Evolutionary conservation across 2,797 vertebrate genomes (phyloP), one percentile per base, ranked within the genome.

Genomic region (Gymnodraco acuticeps): DNA sequence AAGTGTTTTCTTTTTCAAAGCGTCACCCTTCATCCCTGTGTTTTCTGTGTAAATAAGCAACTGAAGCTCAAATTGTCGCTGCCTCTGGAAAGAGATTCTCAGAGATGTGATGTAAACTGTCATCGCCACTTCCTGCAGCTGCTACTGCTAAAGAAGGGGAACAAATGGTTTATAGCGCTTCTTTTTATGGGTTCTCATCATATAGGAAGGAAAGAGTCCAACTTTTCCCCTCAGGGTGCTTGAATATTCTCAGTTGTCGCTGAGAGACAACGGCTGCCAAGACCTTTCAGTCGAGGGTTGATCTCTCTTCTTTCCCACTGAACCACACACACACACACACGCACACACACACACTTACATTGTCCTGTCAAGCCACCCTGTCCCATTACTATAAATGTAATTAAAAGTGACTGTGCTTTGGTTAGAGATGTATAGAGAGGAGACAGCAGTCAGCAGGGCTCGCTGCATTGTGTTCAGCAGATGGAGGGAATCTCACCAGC

Each of bases 401-500:
- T 91, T 85, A 87, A 79, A 90, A 85, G 82, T 77, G 90, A 89
- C 80, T 75, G 51, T 20, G 70, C 82, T 87, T 87, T 86, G 84
- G 78, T 91, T 76, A 66, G 70, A 86, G 77, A 87, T 31, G 51
- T 87, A 78, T 69, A 67, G 83, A 81, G 83, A 85, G 83, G 82
- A 87, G 89, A 89, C 87, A 73, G 84, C 77, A 85, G 83, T 85
- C 85, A 66, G 84, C 62, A 16, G 72, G 42, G 61, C 75, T 86
- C 4, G 27, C 75, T 67, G 69, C 41, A 47, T 83, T 77, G 75
- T 78, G 56, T 48, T 79, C 59, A 13, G 77, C 55, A 67, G 79
- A 84, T 61, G 60, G 71, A 73, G 78, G 84, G 84, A 70, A 77
- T 79, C 75, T 77, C 81, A 14, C 65, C 20, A 45, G 75, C 3